Percentiles rank a stretch among this genome's conserved stretches.
Evolutionary conservation across 2,797 vertebrate genomes (phyloP).

Genomic region (Siniperca obscura): DNA sequence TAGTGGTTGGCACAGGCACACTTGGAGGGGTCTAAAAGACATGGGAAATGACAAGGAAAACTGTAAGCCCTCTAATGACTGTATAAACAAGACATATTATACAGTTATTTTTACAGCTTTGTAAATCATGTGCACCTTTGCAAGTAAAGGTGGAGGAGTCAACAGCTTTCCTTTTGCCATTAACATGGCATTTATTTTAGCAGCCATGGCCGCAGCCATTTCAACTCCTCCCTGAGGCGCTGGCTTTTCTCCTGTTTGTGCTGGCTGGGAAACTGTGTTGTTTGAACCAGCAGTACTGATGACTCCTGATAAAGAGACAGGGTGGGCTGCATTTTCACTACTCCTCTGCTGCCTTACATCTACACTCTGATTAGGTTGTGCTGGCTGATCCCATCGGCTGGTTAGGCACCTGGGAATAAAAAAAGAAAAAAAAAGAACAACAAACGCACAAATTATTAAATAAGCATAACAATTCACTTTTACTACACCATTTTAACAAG

Average conservation of each 20-base stretch:
- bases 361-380: slow-evolving; percentile 73
- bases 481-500: neutral
- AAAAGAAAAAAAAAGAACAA: neutral
- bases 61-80: neutral
- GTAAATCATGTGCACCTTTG: slow-evolving; percentile 76
- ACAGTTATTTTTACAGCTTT: neutral
- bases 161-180: slow-evolving; percentile 89
- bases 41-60: slow-evolving; percentile 11
- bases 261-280: slow-evolving; percentile 34
- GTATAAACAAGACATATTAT: neutral
- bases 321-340: slow-evolving; percentile 62
- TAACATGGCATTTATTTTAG: slow-evolving; percentile 89
- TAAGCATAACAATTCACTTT: neutral
- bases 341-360: slow-evolving; percentile 67
- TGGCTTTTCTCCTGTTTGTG: slow-evolving; percentile 43
- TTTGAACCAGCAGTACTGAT: slow-evolving; percentile 42
- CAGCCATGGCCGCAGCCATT: slow-evolving; percentile 87
- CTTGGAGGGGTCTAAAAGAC: slow-evolving; percentile 67
- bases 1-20: slow-evolving; percentile 46
- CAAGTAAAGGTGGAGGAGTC: slow-evolving; percentile 83
- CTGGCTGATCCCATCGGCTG: slow-evolving; percentile 86
- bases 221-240: slow-evolving; percentile 82
- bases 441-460: neutral
- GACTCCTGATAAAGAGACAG: slow-evolving; percentile 62
- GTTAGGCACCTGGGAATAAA: slow-evolving; percentile 78